These are phyloP conservation scores for Arenaria interpres DNA, from an alignment of 2,113 vertebrate species.

Conservation along the genomic window DNA sequence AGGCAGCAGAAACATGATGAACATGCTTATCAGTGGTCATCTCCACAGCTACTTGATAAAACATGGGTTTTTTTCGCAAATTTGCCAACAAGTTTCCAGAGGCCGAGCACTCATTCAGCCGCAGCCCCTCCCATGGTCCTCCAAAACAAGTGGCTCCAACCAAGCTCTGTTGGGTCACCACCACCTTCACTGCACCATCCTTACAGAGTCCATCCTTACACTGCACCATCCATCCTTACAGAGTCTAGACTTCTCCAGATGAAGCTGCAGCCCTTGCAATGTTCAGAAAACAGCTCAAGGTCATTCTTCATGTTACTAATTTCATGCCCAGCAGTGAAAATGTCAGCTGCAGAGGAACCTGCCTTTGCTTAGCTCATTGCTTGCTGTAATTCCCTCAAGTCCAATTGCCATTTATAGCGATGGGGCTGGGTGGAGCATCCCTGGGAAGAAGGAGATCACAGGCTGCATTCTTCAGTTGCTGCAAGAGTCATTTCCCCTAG, in stretches of 20 bases:
- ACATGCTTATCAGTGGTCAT: rapidly evolving
- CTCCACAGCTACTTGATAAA: neutral
- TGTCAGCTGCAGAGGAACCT: neutral
- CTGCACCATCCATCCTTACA: neutral
- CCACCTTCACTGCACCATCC: neutral
- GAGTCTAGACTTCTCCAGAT: neutral
- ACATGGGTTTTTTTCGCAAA: neutral
- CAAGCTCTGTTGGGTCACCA: neutral
- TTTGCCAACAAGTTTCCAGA: neutral
- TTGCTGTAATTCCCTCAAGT: conserved; percentile 5
- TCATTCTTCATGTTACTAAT: neutral
- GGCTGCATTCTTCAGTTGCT: conserved; percentile 37
- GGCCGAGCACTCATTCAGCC: rapidly evolving
- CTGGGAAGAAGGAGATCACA: conserved; percentile 47
- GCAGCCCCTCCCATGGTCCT: rapidly evolving
- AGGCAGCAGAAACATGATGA: neutral
- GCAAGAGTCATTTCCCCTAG: neutral
- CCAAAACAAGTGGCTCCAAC: neutral
- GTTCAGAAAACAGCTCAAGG: neutral
- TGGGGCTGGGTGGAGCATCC: conserved; percentile 14
- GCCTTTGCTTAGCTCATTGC: neutral
- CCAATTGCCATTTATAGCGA: neutral
- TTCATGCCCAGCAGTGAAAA: neutral
- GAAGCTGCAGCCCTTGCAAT: neutral
- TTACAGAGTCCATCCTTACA: neutral